Percentiles rank a stretch among this genome's conserved stretches.
Evolutionary conservation across 2,113 vertebrate genomes (phyloP).

Genomic region (Oncorhynchus mykiss): DNA sequence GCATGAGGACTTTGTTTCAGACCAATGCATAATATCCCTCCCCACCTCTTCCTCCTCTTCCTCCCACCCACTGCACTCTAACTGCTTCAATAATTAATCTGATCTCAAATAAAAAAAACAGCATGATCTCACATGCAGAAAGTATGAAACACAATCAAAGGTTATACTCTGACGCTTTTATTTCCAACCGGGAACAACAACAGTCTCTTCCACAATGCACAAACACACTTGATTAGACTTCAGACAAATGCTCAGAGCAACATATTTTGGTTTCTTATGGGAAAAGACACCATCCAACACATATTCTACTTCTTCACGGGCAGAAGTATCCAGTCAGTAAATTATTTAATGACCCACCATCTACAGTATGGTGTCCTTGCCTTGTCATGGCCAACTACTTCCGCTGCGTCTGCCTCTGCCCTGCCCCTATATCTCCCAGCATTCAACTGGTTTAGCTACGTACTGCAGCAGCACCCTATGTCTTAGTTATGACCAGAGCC

Average conservation of each 20-base stretch:
- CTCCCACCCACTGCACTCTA: conserved; percentile 64
- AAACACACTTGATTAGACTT: conserved; percentile 1
- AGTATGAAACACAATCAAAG: conserved; percentile 50
- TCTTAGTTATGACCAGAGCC: too few relatives aligned
- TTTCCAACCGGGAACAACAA: conserved; percentile 20
- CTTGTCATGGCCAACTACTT: neutral
- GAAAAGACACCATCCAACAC: neutral
- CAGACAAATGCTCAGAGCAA: neutral
- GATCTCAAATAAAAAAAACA: conserved; percentile 70
- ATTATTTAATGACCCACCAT: conserved; percentile 48
- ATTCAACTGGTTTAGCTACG: neutral
- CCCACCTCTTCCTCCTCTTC: neutral
- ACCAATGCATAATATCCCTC: neutral
- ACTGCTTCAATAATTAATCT: conserved; percentile 74
- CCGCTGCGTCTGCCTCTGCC: neutral
- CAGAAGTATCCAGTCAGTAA: conserved; percentile 39
- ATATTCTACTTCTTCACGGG: conserved; percentile 39
- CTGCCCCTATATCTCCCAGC: neutral
- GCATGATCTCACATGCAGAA: conserved; percentile 62
- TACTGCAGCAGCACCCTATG: too few relatives aligned
- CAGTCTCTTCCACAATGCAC: neutral
- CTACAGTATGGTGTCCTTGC: neutral
- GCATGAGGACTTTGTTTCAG: neutral
- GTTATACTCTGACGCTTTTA: conserved; percentile 22
- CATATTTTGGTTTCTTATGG: neutral